These are phyloP conservation scores for Phylloscopus whistleri DNA, from an alignment of 2,113 vertebrate species.

Conservation along the genomic window DNA sequence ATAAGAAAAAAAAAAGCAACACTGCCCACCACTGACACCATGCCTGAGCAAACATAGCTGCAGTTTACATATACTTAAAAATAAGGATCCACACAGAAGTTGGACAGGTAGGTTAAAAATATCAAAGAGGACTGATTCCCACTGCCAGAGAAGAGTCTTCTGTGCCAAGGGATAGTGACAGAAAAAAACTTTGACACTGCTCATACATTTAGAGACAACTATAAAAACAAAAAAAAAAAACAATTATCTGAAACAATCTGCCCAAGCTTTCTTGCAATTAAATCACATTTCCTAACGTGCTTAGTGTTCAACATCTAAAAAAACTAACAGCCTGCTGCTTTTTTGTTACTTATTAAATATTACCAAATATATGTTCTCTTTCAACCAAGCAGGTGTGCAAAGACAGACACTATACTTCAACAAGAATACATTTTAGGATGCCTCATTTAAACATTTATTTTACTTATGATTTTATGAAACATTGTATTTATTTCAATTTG, in stretches of 20 bases:
- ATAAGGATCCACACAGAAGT: not conserved
- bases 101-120: not conserved
- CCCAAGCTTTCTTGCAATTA: not conserved
- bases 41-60: accelerated
- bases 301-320: not conserved
- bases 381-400: not conserved
- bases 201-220: not conserved
- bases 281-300: not conserved
- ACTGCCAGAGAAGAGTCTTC: not conserved
- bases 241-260: not conserved
- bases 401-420: not conserved
- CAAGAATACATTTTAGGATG: not conserved
- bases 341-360: not conserved
- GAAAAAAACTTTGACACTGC: not conserved
- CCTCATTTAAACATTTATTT: not conserved
- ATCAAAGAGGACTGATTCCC: not conserved
- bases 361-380: not conserved
- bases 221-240: not conserved
- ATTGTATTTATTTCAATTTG: not conserved
- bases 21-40: not conserved
- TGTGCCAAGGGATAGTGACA: not conserved
- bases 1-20: not conserved
- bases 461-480: not conserved
- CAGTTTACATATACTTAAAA: not conserved
- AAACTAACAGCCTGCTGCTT: not conserved